phyloP scores from a whole-genome alignment of 2,888 invertebrate species.

The Ethmia dodecea region DNA sequence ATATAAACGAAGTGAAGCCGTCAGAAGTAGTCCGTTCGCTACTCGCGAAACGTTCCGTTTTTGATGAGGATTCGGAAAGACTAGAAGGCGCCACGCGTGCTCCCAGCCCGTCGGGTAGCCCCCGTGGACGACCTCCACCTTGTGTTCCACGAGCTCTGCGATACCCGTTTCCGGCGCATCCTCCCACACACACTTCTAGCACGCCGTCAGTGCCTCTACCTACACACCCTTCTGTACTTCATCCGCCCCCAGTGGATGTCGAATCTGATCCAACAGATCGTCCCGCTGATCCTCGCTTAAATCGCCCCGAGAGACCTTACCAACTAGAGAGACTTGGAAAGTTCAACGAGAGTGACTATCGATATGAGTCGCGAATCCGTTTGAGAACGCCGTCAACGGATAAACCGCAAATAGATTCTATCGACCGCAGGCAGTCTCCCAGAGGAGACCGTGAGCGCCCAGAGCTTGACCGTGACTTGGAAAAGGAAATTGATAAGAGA shows the following conservation, averaged over 20 bases:
- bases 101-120: constrained; percentile 77
- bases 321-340: constrained; percentile 33
- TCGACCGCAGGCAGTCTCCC: constrained; percentile 31
- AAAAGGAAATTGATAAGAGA: constrained; percentile 43
- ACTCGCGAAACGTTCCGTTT: constrained; percentile 94
- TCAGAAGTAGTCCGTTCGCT: constrained; percentile 96
- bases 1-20: constrained; percentile 89
- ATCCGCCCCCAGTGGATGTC: constrained; percentile 7
- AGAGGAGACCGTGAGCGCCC: constrained; percentile 29
- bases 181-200: constrained; percentile 67
- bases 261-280: constrained; percentile 22
- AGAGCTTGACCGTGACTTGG: constrained; percentile 32
- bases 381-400: constrained; percentile 69
- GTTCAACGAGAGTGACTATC: constrained; percentile 38
- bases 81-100: constrained; percentile 92
- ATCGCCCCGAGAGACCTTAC: constrained; percentile 31
- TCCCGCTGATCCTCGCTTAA: constrained; percentile 34
- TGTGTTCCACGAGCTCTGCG: constrained; percentile 75
- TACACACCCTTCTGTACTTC: too few relatives aligned
- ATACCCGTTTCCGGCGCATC: constrained; percentile 89
- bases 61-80: constrained; percentile 96
- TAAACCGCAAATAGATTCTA: constrained; percentile 24
- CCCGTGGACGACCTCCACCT: constrained; percentile 60
- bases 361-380: constrained; percentile 57
- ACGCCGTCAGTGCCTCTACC: constrained; percentile 13